Evolutionary conservation across 2,113 vertebrate genomes (phyloP).

Genomic region (Harpagus bidentatus): DNA sequence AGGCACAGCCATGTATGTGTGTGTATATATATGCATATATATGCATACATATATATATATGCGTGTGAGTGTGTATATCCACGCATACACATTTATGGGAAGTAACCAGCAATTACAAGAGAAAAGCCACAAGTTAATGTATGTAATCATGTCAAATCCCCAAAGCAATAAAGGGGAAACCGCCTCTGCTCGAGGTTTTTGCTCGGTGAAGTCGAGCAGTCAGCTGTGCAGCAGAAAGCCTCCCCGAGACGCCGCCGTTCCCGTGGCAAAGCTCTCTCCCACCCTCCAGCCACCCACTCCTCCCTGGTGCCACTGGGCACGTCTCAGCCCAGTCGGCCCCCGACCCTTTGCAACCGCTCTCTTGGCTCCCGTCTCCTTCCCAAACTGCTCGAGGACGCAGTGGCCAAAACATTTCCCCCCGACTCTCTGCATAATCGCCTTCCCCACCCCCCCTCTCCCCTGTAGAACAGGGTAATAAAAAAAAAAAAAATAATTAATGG

Average conservation of each 20-base stretch:
- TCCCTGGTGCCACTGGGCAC: neutral
- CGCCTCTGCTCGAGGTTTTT: neutral
- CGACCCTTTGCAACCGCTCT: neutral
- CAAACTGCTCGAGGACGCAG: neutral
- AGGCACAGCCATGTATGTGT: neutral
- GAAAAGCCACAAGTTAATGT: slow-evolving; percentile 36
- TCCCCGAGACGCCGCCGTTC: neutral
- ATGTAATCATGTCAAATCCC: slow-evolving; percentile 41
- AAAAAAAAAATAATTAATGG: neutral
- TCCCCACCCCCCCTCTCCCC: neutral
- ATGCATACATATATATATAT: neutral
- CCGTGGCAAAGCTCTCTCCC: neutral
- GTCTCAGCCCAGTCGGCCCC: neutral
- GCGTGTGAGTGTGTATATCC: neutral
- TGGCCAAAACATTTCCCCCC: neutral
- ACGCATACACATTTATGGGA: neutral
- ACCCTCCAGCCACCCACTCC: neutral
- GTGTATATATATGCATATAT: neutral
- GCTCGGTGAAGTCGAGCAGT: neutral
- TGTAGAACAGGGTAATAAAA: neutral
- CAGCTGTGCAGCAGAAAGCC: neutral
- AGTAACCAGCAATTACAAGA: slow-evolving; percentile 1
- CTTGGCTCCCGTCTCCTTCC: neutral
- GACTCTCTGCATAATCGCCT: neutral
- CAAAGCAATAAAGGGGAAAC: slow-evolving; percentile 3